Evolutionary conservation across 2,888 invertebrate species (phyloP).

Genomic region (Galerucella nymphaeae): DNA sequence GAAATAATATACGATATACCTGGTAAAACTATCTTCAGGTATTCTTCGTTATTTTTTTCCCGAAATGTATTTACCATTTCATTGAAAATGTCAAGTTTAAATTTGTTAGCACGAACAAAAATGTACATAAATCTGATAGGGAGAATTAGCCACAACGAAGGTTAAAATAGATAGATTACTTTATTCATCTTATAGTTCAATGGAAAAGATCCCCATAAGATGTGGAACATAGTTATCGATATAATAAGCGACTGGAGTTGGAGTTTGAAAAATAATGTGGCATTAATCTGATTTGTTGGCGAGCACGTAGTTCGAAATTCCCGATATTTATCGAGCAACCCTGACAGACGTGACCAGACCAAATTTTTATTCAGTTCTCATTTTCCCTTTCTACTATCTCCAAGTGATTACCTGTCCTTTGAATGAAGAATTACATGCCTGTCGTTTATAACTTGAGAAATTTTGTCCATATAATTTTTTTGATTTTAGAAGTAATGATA

Average conservation of each 20-base stretch:
- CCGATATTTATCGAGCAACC: conserved; percentile 15
- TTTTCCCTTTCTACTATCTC: conserved; percentile 5
- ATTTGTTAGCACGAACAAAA: background rate
- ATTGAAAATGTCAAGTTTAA: background rate
- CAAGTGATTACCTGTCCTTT: background rate
- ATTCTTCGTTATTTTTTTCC: background rate
- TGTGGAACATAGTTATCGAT: background rate
- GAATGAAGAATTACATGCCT: conserved; percentile 2
- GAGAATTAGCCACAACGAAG: too few species aligned
- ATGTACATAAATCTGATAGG: too few species aligned
- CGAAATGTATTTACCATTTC: background rate
- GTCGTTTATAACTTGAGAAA: background rate
- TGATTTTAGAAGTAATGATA: too few species aligned
- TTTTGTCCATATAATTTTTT: background rate
- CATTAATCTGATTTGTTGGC: conserved; percentile 17
- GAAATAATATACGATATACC: conserved; percentile 4
- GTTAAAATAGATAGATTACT: too few species aligned
- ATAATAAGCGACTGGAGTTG: background rate
- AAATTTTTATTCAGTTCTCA: conserved; percentile 10
- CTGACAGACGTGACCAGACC: conserved; percentile 12
- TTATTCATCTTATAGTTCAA: background rate
- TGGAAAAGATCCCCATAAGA: background rate
- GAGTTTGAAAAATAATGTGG: background rate
- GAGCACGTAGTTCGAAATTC: conserved; percentile 4
- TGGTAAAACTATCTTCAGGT: background rate